Evolutionary conservation across 2,888 invertebrate species (phyloP).

Genomic region (Clunio marinus): DNA sequence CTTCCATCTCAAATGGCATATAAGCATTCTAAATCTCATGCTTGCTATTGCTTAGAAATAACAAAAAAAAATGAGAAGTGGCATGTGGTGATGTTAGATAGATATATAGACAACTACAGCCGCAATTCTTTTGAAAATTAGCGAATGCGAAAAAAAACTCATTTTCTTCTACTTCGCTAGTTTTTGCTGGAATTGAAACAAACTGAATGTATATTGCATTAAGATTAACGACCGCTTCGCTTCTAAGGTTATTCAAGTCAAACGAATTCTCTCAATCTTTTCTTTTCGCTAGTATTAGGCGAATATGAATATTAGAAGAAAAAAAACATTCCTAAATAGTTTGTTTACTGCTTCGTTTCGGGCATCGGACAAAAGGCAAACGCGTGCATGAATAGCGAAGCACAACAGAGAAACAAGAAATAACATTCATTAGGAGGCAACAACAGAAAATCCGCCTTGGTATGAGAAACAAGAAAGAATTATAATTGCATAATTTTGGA

Average conservation of each 20-base stretch:
- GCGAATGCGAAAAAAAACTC: constrained; percentile 12
- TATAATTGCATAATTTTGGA: constrained; percentile 30
- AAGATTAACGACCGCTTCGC: constrained; percentile 38
- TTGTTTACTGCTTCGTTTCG: background rate
- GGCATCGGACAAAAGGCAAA: background rate
- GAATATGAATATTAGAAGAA: constrained; percentile 26
- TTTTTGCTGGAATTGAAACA: background rate
- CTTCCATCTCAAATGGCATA: background rate
- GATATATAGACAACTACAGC: background rate
- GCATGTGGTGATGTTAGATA: constrained; percentile 20
- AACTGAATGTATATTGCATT: constrained; percentile 32
- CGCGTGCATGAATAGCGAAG: constrained; percentile 7
- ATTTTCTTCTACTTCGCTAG: background rate
- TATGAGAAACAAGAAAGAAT: background rate
- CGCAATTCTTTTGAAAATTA: background rate
- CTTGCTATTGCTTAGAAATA: constrained; percentile 8
- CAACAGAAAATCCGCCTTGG: constrained; percentile 10
- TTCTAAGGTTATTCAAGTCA: constrained; percentile 38
- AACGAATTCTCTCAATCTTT: constrained; percentile 20
- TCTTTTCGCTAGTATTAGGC: background rate
- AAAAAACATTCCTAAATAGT: background rate
- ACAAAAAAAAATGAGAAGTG: background rate
- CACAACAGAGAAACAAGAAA: background rate
- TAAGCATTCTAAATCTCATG: background rate
- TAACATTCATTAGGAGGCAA: constrained; percentile 12